Percentiles rank a stretch among this genome's conserved stretches.
phyloP scores from a whole-genome alignment of 2,113 vertebrate genomes.

The Cichladusa arquata region DNA sequence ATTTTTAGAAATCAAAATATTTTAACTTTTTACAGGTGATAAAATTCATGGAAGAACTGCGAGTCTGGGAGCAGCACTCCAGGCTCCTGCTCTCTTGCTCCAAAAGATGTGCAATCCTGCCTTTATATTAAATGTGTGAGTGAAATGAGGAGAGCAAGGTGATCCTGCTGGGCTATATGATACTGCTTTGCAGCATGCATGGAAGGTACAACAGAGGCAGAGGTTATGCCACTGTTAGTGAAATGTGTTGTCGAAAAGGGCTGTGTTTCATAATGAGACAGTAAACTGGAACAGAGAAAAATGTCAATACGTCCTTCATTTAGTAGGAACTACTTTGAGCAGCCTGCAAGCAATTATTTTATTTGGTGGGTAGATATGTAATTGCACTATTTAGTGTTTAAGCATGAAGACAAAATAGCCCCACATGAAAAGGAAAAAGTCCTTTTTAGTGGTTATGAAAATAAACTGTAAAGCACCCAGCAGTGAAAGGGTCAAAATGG shows the following conservation, averaged over 20 bases:
- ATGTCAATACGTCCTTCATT: background rate
- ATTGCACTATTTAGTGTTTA: background rate
- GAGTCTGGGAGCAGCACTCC: background rate
- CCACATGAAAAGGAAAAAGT: background rate
- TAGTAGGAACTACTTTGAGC: background rate
- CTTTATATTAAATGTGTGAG: background rate
- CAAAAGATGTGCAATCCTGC: background rate
- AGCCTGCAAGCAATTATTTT: constrained; percentile 42
- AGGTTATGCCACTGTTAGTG: background rate
- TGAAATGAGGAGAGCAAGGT: constrained; percentile 3
- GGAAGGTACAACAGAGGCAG: background rate
- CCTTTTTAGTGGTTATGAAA: constrained; percentile 22
- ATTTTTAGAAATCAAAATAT: background rate
- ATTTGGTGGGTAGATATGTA: constrained; percentile 9
- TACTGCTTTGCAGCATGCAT: background rate
- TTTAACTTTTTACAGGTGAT: background rate
- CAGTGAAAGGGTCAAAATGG: constrained; percentile 72
- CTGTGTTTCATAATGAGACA: constrained; percentile 8
- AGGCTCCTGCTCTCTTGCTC: background rate
- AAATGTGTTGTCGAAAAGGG: constrained; percentile 11
- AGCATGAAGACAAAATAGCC: constrained; percentile 4
- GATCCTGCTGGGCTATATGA: background rate
- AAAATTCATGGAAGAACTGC: background rate
- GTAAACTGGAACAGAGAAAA: constrained; percentile 18
- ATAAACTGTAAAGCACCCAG: constrained; percentile 37